Percentiles rank a stretch among this genome's conserved stretches.
These are phyloP conservation scores for Furnarius figulus DNA, from an alignment of 2,113 vertebrate genomes.

Conservation along the genomic window DNA sequence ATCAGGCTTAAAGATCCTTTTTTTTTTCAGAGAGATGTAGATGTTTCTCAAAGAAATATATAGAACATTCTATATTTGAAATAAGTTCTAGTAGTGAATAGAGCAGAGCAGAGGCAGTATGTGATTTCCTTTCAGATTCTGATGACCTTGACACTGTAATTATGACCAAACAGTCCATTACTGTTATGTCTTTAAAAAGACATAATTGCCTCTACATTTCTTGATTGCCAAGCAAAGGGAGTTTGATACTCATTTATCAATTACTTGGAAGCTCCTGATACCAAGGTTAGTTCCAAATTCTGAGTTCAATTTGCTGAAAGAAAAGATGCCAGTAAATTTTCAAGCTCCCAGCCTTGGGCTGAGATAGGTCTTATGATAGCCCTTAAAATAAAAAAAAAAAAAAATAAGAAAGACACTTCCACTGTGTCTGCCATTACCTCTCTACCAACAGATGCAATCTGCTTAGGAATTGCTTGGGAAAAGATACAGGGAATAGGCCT, in stretches of 20 bases:
- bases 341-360: neutral
- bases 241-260: neutral
- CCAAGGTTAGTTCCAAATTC: neutral
- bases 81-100: neutral
- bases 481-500: neutral
- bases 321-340: neutral
- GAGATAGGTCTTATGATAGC: neutral
- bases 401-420: too few relatives aligned
- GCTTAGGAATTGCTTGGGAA: neutral
- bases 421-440: neutral
- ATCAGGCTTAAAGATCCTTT: neutral
- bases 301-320: neutral
- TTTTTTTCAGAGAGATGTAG: neutral
- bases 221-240: neutral
- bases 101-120: neutral
- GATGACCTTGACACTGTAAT: slow-evolving; percentile 16
- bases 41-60: neutral
- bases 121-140: neutral
- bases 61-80: neutral
- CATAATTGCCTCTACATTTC: neutral
- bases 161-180: neutral
- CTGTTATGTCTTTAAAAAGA: neutral
- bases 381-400: neutral
- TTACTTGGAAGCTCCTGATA: neutral
- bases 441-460: neutral